Percentiles rank a stretch among this genome's conserved stretches.
Evolutionary conservation across 2,113 vertebrate species (phyloP).

Genomic region (Zootoca vivipara): DNA sequence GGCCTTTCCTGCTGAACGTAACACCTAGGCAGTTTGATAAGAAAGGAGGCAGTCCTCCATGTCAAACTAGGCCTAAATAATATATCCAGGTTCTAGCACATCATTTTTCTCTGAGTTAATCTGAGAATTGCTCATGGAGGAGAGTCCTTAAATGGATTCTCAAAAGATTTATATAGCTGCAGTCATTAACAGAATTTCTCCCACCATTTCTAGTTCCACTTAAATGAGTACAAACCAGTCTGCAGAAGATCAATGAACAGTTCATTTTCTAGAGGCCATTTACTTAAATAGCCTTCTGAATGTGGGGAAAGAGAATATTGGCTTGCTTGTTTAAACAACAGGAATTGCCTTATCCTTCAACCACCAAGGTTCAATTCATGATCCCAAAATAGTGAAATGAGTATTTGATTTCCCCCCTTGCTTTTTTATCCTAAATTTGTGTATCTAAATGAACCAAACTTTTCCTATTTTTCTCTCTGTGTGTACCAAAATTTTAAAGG

Average conservation of each 20-base stretch:
- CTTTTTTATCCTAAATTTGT: background rate
- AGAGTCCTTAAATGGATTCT: conserved; percentile 10
- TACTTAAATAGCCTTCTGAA: conserved; percentile 33
- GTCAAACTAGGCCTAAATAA: background rate
- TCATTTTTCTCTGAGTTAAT: conserved; percentile 1
- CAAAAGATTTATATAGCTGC: conserved; percentile 3
- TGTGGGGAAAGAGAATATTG: background rate
- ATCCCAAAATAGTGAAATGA: conserved; percentile 9
- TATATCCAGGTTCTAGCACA: background rate
- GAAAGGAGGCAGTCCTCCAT: too few species aligned
- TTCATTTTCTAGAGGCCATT: conserved; percentile 14
- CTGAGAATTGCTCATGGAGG: background rate
- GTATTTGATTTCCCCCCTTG: too few species aligned
- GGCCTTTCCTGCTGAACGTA: too few species aligned
- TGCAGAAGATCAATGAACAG: conserved; percentile 19
- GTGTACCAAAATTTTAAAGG: background rate
- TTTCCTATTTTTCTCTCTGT: background rate
- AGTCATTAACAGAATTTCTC: conserved; percentile 15
- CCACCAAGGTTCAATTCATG: background rate
- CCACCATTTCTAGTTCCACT: conserved; percentile 3
- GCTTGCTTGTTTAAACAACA: conserved; percentile 10
- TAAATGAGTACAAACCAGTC: background rate
- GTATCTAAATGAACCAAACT: background rate
- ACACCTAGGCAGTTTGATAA: too few species aligned
- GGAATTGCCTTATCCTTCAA: conserved; percentile 16